Conservation (phyloP, 1,140 invertebrate genomes). For the Hycleus cichorii region DNA sequence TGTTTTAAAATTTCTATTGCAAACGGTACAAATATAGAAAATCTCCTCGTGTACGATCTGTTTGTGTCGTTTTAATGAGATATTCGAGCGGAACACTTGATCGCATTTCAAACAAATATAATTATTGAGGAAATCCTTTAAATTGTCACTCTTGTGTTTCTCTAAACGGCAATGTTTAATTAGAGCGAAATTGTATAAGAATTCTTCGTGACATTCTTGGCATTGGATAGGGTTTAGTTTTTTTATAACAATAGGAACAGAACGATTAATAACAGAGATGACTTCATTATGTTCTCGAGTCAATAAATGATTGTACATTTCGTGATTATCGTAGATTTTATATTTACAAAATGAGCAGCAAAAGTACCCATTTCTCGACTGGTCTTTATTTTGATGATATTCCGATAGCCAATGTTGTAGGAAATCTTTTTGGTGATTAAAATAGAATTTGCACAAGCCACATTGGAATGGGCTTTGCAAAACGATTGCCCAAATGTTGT, state of each 20-base stretch:
- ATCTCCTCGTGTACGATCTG: constrained; percentile 48
- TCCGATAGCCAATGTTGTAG: constrained; percentile 65
- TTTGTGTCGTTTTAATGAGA: constrained; percentile 60
- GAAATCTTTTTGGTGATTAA: constrained; percentile 66
- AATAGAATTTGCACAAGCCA: constrained; percentile 73
- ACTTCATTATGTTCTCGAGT: constrained; percentile 61
- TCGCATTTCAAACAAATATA: constrained; percentile 49
- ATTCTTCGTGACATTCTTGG: constrained; percentile 51
- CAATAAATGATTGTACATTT: constrained; percentile 63
- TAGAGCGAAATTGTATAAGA: constrained; percentile 64
- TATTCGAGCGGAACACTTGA: constrained; percentile 49
- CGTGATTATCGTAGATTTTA: constrained; percentile 54
- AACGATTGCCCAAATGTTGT: constrained; percentile 69
- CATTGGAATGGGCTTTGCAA: constrained; percentile 78
- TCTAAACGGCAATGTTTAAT: constrained; percentile 51
- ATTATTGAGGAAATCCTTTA: constrained; percentile 12
- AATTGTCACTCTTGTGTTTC: constrained; percentile 40
- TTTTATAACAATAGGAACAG: constrained; percentile 70
- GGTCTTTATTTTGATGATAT: constrained; percentile 48
- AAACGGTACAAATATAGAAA: constrained; percentile 60
- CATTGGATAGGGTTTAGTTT: constrained; percentile 57
- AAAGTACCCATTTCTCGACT: constrained; percentile 47
- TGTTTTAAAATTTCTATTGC: constrained; percentile 54
- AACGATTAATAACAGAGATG: constrained; percentile 64
- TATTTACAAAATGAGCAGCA: constrained; percentile 72